Conservation (phyloP, 2,888 invertebrate species). For the Eupeodes latifasciatus region DNA sequence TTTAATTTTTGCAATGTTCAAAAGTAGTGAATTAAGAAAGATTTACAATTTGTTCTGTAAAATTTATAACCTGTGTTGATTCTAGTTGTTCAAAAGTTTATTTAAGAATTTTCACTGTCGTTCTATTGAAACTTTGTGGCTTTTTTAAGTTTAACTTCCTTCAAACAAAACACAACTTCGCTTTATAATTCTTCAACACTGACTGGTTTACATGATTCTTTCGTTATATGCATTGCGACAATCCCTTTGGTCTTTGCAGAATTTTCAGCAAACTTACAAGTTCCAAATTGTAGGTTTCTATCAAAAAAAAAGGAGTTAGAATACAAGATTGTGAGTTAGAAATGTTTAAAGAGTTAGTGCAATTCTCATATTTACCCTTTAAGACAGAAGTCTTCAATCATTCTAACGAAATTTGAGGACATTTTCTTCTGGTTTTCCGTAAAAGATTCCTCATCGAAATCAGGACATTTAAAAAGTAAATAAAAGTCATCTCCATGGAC, state of each 20-base stretch:
- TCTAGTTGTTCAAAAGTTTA: no score
- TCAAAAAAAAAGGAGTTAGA: neutral
- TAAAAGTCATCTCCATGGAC: slow-evolving; percentile 80
- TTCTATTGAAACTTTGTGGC: no score
- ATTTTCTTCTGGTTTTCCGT: slow-evolving; percentile 75
- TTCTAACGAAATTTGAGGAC: slow-evolving; percentile 78
- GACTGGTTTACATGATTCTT: slow-evolving; percentile 21
- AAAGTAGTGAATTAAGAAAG: no score
- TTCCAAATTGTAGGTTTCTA: slow-evolving; percentile 48
- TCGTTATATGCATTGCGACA: slow-evolving; percentile 40
- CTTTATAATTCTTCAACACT: slow-evolving; percentile 7
- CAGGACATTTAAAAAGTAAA: slow-evolving; percentile 77
- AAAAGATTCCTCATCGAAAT: slow-evolving; percentile 28
- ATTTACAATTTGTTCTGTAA: no score
- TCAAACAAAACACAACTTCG: no score
- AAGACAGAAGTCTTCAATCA: slow-evolving; percentile 78
- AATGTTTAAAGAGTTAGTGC: no score
- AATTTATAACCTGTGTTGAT: no score
- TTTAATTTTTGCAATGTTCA: no score
- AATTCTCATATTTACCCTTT: slow-evolving; percentile 35
- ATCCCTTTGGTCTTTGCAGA: slow-evolving; percentile 30
- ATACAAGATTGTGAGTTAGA: neutral
- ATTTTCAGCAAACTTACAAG: slow-evolving; percentile 49
- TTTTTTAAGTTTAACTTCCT: no score
- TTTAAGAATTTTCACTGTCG: no score